Base-by-base conservation (phyloP, 2,888 invertebrate genomes). In the Plebejus argus region DNA sequence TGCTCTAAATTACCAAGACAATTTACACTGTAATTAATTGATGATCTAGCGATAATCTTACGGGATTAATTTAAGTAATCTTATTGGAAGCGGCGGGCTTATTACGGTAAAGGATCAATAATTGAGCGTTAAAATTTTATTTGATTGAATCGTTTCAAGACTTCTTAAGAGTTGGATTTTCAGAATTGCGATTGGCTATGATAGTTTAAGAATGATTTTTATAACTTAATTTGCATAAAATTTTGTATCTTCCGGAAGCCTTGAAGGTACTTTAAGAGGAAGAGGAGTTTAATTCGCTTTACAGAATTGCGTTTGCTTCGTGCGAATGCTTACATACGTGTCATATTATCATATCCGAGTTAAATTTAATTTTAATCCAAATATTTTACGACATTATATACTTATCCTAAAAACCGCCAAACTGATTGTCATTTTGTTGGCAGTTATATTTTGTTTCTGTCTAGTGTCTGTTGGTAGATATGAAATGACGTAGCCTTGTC, bases 41-140 rank as follows among this genome's bases (percentile, higher is more conserved):
- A 33, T 33, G 15, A 61, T 61, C 61, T 33, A 66, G 66, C 66
- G 66, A 66, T 66, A 66, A 66, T 66, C 33, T 33, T 66, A 15
- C 28, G 2, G 66, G 66, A 66, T 33, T 66, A 33, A 66, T 66
- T 66, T 66, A 66, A 15, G 15, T 66, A 33, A 66, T 66, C 33
- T 18, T 66, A 33, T 66, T 66, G 18, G 66, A 66, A 66, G 66
- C 66, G 61, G 66, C 0, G 28, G 1, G 66, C 66, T 66, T 66
- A 33, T 15, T 28, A 66, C 28, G 15, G 15, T 66, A 66, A 66
- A 66, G 28, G 28, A 6, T 33, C 15, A 66, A 66, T 66, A 66
- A 66, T 66, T 66, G 33, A 33, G 28, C 28, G 33, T 33, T 28
- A 28, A 66, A 66, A 33, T 66, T 15, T 18, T 66, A 66, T 66